A percentile compares a stretch with the other conserved stretches of the same genome.
Evolutionary conservation across 2,888 invertebrate genomes (phyloP).

Genomic region (Myopa testacea): DNA sequence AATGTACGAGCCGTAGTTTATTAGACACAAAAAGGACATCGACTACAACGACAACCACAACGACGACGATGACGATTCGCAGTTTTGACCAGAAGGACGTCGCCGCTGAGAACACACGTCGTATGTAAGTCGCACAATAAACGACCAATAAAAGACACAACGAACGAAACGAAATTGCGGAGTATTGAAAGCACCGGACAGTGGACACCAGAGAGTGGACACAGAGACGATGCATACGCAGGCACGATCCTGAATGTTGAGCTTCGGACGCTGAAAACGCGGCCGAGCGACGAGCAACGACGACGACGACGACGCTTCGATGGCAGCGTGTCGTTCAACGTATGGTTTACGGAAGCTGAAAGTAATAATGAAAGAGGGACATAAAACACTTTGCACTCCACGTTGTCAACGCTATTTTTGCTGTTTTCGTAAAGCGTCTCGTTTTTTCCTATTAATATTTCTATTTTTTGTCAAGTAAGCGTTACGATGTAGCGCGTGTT

Average conservation of each 20-base stretch:
- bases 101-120: slow-evolving; percentile 19
- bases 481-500: background rate
- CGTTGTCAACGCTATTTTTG: slow-evolving; percentile 33
- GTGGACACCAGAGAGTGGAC: background rate
- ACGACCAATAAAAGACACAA: slow-evolving; percentile 37
- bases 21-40: slow-evolving; percentile 36
- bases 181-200: background rate
- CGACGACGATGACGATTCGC: background rate
- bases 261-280: background rate
- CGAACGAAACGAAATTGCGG: slow-evolving; percentile 18
- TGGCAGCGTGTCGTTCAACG: slow-evolving; percentile 26
- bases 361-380: slow-evolving; percentile 37
- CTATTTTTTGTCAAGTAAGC: background rate
- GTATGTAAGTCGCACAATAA: slow-evolving; percentile 17
- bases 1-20: slow-evolving; percentile 39
- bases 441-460: slow-evolving; percentile 4
- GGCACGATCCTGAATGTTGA: background rate
- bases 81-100: slow-evolving; percentile 10
- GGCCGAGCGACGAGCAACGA: background rate
- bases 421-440: slow-evolving; percentile 24
- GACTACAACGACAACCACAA: slow-evolving; percentile 18
- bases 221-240: slow-evolving; percentile 16
- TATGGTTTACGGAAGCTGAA: slow-evolving; percentile 38
- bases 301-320: slow-evolving; percentile 22
- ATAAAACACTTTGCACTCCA: slow-evolving; percentile 37